Evolutionary conservation across 2,113 vertebrate species (phyloP), one percentile per base, ranked within the genome.

Genomic region (Lepisosteus osseus): DNA sequence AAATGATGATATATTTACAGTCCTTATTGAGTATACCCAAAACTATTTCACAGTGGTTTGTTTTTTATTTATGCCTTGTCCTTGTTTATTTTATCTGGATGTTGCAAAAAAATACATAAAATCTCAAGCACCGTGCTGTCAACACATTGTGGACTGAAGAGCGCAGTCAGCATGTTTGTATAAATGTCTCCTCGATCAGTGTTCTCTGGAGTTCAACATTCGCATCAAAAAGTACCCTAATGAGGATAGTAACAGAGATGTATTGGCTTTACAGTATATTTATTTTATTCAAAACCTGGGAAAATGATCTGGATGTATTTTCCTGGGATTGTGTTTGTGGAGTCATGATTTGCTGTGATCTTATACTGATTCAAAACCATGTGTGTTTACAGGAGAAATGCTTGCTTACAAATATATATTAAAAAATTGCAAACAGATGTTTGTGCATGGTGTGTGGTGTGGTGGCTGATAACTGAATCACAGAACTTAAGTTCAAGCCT

Each of bases 381-480:
- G 54, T 42, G 47, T 14, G 54, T 40, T 67, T 72, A 45, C 7
- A 54, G n/a, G 55, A 66, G 40, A 66, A 9, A 6, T 57, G 8
- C 40, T 43, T 66, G 70, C 29, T 47, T 56, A 41, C 55, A 6
- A 1, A 44, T 44, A 7, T n/a, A 66, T 44, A 45, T 43, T 57
- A 51, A 17, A 42, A 66, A 59, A 15, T 47, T 45, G 65, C 3
- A 63, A 72, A 65, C 71, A 72, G 71, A 72, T 13, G 44, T 12
- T 17, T 0, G 15, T 6, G 12, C 59, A 61, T 61, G 61, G 8
- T 29, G 29, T 29, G 29, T 29, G 29, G 29, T 29, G 47, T 9
- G 47, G 47, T 51, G 47, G 47, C 47, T 9, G 9, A 51, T 51
- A 51, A 51, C 47, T 51, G 47, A 51, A 9, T 51, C 47, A 51